phyloP scores from a whole-genome alignment of 1,140 invertebrate species.

The Samia ricini region DNA sequence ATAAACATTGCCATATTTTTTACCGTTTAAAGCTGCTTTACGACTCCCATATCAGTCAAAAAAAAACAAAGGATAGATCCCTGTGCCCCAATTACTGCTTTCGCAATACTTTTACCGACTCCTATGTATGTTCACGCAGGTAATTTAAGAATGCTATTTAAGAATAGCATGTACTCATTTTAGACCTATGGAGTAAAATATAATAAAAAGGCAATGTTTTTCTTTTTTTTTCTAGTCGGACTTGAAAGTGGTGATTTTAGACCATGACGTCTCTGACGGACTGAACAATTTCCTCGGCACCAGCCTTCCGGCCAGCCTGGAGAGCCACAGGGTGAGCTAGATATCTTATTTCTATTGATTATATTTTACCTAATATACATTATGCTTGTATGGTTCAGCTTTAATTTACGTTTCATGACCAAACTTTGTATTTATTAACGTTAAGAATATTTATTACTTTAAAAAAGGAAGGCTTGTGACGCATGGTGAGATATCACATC shows the following conservation, averaged over 20 bases:
- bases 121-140: too few species aligned
- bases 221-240: slow-evolving; percentile 15
- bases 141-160: not conserved
- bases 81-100: too few species aligned
- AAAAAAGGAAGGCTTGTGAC: not conserved
- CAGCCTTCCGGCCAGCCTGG: slow-evolving; percentile 7
- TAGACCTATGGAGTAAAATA: not conserved
- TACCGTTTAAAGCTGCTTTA: too few species aligned
- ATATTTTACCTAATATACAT: not conserved
- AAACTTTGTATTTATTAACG: not conserved
- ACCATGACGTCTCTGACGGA: slow-evolving; percentile 1
- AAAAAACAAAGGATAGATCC: too few species aligned
- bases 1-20: too few species aligned
- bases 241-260: slow-evolving; percentile 1
- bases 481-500: not conserved
- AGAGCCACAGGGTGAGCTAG: not conserved
- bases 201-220: too few species aligned
- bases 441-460: not conserved
- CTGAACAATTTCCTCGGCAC: slow-evolving; percentile 14
- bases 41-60: too few species aligned
- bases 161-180: slow-evolving; percentile 7
- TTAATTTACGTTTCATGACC: too few species aligned
- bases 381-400: slow-evolving; percentile 9
- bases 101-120: too few species aligned
- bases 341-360: not conserved